These are phyloP conservation scores for Actinostola sp. DNA, from an alignment of 92 coral and sea anemone species.

Conservation along the genomic window DNA sequence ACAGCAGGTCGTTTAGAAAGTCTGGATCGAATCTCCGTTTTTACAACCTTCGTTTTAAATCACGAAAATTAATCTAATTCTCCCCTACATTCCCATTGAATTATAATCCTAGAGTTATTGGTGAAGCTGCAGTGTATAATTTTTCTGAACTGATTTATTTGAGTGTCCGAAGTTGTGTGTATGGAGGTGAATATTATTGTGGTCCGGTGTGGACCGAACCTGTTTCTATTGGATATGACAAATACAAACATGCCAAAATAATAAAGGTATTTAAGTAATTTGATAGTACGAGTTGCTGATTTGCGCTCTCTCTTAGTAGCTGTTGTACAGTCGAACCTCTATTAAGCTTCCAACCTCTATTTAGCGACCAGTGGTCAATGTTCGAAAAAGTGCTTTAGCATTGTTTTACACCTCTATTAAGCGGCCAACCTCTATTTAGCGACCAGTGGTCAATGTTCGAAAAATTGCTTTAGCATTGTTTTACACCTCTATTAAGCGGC, in stretches of 20 bases:
- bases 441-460: too few relatives aligned
- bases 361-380: too few relatives aligned
- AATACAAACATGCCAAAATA: background rate
- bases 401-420: too few relatives aligned
- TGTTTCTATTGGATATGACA: conserved; percentile 11
- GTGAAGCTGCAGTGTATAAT: background rate
- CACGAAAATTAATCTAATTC: background rate
- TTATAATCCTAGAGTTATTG: background rate
- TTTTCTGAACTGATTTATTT: background rate
- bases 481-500: too few relatives aligned
- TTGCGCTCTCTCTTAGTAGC: background rate
- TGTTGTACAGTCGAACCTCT: too few relatives aligned
- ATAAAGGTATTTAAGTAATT: conserved; percentile 5
- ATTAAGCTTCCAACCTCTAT: too few relatives aligned
- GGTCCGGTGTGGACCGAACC: background rate
- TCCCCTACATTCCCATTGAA: background rate
- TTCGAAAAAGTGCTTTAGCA: too few relatives aligned
- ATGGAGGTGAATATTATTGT: background rate
- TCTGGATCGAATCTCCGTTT: too few relatives aligned
- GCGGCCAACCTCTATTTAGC: too few relatives aligned
- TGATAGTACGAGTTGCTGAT: background rate
- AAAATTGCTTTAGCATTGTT: too few relatives aligned
- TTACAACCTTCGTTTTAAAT: too few relatives aligned
- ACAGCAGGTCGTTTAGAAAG: conserved; percentile 47
- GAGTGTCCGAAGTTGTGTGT: background rate